Evolutionary conservation across 2,797 vertebrate genomes (phyloP).

Genomic region (Pseudochirops corinnae): DNA sequence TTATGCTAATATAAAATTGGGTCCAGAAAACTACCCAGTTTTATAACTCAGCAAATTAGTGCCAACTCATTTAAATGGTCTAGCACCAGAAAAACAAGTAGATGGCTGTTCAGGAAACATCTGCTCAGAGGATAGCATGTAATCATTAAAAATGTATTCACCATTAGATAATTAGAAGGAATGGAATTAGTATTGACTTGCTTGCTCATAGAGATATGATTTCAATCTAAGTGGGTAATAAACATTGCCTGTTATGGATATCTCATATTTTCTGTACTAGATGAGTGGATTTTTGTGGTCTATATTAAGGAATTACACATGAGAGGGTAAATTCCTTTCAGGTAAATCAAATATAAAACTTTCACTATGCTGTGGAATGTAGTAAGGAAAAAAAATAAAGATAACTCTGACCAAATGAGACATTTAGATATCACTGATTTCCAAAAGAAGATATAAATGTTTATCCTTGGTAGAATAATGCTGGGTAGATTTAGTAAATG

Average conservation of each 20-base stretch:
- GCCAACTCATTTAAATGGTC: conserved; percentile 76
- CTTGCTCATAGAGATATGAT: conserved; percentile 43
- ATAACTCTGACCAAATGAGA: conserved; percentile 8
- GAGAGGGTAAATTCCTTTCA: not conserved
- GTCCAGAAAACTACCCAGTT: conserved; percentile 71
- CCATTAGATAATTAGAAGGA: conserved; percentile 70
- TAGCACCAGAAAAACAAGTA: conserved; percentile 61
- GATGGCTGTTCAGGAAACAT: conserved; percentile 76
- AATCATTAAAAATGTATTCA: conserved; percentile 81
- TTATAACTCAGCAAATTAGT: conserved; percentile 76
- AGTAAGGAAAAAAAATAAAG: not conserved
- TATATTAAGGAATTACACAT: not conserved
- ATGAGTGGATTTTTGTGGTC: conserved; percentile 51
- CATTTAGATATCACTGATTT: conserved; percentile 12
- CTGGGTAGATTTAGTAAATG: not conserved
- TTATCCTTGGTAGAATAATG: not conserved
- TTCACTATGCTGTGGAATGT: not conserved
- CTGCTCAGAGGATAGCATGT: conserved; percentile 68
- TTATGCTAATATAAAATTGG: conserved; percentile 79
- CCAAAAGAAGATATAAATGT: conserved; percentile 18
- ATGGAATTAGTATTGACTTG: conserved; percentile 70
- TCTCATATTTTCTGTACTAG: conserved; percentile 10
- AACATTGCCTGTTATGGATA: conserved; percentile 25
- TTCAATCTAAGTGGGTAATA: conserved; percentile 68
- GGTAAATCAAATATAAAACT: not conserved